Evolutionary conservation across 2,888 invertebrate species (phyloP).

Genomic region (Diadegma fenestrale): DNA sequence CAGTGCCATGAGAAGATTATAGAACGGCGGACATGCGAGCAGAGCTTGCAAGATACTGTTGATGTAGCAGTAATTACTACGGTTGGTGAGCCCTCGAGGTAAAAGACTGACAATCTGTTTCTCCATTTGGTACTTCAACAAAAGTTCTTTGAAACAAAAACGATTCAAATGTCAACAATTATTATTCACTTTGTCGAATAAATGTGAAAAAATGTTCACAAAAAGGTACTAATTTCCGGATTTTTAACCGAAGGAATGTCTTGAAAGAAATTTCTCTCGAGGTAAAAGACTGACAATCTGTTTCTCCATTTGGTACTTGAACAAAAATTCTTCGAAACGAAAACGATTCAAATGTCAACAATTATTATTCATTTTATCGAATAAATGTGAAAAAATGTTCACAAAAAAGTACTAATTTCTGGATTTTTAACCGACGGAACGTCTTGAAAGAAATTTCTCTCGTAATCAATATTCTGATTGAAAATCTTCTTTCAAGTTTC

Average conservation of each 20-base stretch:
- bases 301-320: constrained; percentile 91
- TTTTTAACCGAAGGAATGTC: neutral
- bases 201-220: neutral
- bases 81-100: constrained; percentile 96
- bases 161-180: neutral
- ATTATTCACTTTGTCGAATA: neutral
- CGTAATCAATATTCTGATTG: neutral
- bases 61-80: constrained; percentile 98
- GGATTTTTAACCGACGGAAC: neutral
- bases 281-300: constrained; percentile 93
- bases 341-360: neutral
- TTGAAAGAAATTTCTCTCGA: constrained; percentile 85
- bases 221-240: neutral
- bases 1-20: constrained; percentile 94
- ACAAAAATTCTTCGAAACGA: constrained; percentile 89
- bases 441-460: neutral
- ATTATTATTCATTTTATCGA: neutral
- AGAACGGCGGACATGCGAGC: constrained; percentile 97
- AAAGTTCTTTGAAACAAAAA: constrained; percentile 88
- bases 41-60: constrained; percentile 97
- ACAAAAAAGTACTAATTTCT: neutral
- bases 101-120: constrained; percentile 92
- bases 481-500: neutral
- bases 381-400: neutral
- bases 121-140: constrained; percentile 91